These are phyloP conservation scores for Drosophila subquinaria DNA, from an alignment of 2,888 invertebrate species.

Conservation along the genomic window DNA sequence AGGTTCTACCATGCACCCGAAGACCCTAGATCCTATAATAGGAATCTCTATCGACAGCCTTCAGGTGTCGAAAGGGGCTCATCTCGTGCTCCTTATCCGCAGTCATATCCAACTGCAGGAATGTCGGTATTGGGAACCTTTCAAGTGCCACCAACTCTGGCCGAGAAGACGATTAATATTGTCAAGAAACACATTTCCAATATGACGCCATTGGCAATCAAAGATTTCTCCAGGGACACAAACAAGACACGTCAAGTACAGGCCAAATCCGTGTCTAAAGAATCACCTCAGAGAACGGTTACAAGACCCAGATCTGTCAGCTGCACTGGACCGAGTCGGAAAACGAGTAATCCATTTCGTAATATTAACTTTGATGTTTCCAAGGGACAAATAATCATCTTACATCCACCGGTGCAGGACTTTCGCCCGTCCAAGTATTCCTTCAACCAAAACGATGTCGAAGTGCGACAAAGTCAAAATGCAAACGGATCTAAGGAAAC, in stretches of 20 bases:
- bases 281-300: not conserved
- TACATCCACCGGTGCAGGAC: constrained; percentile 49
- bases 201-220: not conserved
- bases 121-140: constrained; percentile 26
- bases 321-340: not conserved
- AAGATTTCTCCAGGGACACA: not conserved
- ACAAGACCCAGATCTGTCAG: not conserved
- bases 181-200: constrained; percentile 34
- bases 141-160: constrained; percentile 34
- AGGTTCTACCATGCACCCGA: not conserved
- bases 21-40: not conserved
- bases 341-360: constrained; percentile 32
- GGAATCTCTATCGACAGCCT: not conserved
- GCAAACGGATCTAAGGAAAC: not conserved
- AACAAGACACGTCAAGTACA: not conserved
- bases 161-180: constrained; percentile 26
- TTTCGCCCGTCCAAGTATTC: constrained; percentile 62
- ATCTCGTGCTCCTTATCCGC: not conserved
- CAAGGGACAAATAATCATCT: constrained; percentile 42
- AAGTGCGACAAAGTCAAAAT: not conserved
- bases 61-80: not conserved
- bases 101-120: not conserved
- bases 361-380: constrained; percentile 17
- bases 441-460: not conserved
- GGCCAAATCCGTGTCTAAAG: not conserved